Conservation (phyloP, 2,797 vertebrate genomes). For the Macropus fuliginosus region DNA sequence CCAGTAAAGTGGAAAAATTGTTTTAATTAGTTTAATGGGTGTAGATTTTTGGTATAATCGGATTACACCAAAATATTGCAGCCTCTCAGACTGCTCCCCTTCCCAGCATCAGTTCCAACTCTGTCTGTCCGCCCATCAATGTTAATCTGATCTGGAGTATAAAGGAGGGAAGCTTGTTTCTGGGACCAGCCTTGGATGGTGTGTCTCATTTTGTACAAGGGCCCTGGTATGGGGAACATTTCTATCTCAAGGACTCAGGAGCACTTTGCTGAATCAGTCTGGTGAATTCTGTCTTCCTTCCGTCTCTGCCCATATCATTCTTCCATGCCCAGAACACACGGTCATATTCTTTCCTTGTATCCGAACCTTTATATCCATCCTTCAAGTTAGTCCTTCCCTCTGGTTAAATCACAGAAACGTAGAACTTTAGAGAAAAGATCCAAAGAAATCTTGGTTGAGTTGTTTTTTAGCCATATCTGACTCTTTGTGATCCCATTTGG, state of each 20-base stretch:
- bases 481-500: no score
- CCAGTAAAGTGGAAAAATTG: slow-evolving; percentile 76
- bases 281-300: background rate
- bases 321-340: background rate
- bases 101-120: slow-evolving; percentile 57
- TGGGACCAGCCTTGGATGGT: slow-evolving; percentile 51
- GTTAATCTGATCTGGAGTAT: slow-evolving; percentile 44
- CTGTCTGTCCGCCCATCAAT: slow-evolving; percentile 22
- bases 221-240: background rate
- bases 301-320: background rate
- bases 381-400: background rate
- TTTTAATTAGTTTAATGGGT: slow-evolving; percentile 76
- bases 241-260: background rate
- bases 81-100: slow-evolving; percentile 57
- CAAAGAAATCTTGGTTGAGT: background rate
- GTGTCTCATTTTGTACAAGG: slow-evolving; percentile 10
- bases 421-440: background rate
- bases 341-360: background rate
- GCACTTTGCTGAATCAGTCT: background rate
- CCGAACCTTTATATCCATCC: background rate
- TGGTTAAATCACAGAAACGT: background rate
- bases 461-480: no score
- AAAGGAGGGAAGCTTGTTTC: background rate
- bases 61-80: slow-evolving; percentile 54
- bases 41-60: slow-evolving; percentile 50